Percentiles rank a stretch among this genome's conserved stretches.
Conservation (phyloP, 2,797 vertebrate genomes). For the Ptychadena robeensis region DNA sequence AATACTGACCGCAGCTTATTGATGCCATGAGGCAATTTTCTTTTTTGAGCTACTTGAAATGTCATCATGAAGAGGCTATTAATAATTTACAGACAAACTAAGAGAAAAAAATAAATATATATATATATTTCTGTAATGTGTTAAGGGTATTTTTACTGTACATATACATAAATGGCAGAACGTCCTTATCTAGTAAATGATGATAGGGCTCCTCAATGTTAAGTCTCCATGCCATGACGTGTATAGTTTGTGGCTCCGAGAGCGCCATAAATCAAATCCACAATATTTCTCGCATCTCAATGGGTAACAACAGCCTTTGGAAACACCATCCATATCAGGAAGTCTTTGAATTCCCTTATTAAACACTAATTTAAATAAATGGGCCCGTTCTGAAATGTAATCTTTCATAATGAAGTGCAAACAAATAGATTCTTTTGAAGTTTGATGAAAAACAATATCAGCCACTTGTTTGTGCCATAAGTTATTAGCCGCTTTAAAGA, state of each 20-base stretch:
- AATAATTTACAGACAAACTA: background rate
- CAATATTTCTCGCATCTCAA: slow-evolving; percentile 51
- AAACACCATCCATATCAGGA: slow-evolving; percentile 49
- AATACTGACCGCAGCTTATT: background rate
- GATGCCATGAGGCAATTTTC: background rate
- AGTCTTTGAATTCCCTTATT: slow-evolving; percentile 49
- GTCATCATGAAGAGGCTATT: background rate
- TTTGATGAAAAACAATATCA: slow-evolving; percentile 21
- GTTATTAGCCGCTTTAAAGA: slow-evolving; percentile 17
- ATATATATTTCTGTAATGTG: no score
- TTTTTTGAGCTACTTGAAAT: background rate
- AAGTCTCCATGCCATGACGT: no score
- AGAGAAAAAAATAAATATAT: no score
- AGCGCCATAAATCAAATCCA: slow-evolving; percentile 52
- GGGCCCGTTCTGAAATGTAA: slow-evolving; percentile 43
- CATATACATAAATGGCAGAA: background rate
- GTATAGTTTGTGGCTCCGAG: slow-evolving; percentile 39
- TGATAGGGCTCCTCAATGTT: no score
- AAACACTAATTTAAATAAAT: slow-evolving; percentile 56
- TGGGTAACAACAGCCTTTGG: slow-evolving; percentile 33
- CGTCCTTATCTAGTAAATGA: no score
- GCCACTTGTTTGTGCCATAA: slow-evolving; percentile 18
- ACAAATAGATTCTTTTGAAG: slow-evolving; percentile 33
- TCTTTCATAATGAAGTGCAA: slow-evolving; percentile 54
- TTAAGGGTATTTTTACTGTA: no score